phyloP scores from a whole-genome alignment of 2,113 vertebrate species.

The Chrysochloris asiatica region DNA sequence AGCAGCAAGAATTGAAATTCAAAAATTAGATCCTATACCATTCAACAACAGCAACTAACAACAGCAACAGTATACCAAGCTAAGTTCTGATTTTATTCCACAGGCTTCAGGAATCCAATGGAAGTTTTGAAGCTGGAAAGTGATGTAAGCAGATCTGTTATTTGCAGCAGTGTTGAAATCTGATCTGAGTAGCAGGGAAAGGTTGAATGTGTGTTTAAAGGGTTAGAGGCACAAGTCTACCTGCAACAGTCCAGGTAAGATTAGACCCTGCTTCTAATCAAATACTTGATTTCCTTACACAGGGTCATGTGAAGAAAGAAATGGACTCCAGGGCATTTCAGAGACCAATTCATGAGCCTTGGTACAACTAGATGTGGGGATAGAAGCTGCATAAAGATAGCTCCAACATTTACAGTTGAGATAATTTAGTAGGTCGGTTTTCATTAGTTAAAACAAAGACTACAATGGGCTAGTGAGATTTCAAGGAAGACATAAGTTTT shows the following conservation, averaged over 20 bases:
- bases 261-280: too few species aligned
- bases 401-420: not conserved
- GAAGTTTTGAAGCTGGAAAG: conserved; percentile 29
- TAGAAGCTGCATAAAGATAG: not conserved
- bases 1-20: conserved; percentile 32
- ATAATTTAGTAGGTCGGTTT: not conserved
- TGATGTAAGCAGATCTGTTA: not conserved
- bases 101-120: not conserved
- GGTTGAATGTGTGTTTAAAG: not conserved
- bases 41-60: not conserved
- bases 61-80: not conserved
- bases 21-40: not conserved
- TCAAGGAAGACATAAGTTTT: conserved; percentile 16
- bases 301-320: not conserved
- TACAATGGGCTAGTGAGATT: not conserved
- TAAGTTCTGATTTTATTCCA: not conserved
- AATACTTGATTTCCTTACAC: not conserved
- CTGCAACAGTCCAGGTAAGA: not conserved
- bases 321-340: not conserved
- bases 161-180: not conserved
- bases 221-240: not conserved
- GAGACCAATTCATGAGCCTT: not conserved
- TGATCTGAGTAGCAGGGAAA: not conserved
- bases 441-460: conserved; percentile 7
- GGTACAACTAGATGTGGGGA: not conserved